Conservation (phyloP, 2,888 invertebrate species). For the Caenorhabditis auriculariae region DNA sequence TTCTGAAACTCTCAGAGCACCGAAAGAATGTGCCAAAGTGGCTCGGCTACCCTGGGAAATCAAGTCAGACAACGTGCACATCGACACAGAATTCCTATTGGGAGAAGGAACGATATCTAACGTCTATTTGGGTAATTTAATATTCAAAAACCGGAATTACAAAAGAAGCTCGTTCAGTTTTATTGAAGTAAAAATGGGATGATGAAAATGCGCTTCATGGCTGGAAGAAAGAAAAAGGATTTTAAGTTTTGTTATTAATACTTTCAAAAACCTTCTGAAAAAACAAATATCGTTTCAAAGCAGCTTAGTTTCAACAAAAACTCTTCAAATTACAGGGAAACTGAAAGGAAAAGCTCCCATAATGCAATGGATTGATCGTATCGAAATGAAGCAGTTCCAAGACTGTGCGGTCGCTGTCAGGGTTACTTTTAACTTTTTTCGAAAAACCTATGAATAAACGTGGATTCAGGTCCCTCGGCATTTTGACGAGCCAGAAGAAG, state of each 20-base stretch:
- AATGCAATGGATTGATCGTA: conserved; percentile 50
- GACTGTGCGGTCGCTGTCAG: conserved; percentile 52
- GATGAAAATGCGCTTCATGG: too few relatives aligned
- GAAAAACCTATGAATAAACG: neutral
- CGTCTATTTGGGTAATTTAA: conserved; percentile 39
- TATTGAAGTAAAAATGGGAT: too few relatives aligned
- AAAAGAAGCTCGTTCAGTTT: too few relatives aligned
- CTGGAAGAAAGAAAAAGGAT: too few relatives aligned
- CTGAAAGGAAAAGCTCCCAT: conserved; percentile 50
- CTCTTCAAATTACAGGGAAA: conserved; percentile 26
- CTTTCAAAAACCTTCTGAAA: too few relatives aligned
- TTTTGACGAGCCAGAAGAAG: conserved; percentile 50
- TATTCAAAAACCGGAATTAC: too few relatives aligned
- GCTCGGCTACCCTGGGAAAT: conserved; percentile 50
- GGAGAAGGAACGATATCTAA: conserved; percentile 48
- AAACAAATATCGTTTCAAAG: too few relatives aligned
- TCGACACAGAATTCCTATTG: conserved; percentile 43
- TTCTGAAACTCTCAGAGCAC: conserved; percentile 20
- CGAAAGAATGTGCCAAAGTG: conserved; percentile 28
- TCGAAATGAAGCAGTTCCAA: conserved; percentile 51
- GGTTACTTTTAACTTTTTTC: conserved; percentile 4
- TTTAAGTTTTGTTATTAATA: too few relatives aligned
- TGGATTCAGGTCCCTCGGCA: conserved; percentile 26
- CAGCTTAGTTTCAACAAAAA: neutral
- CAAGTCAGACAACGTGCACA: conserved; percentile 42